Base-by-base conservation (phyloP, 2,113 vertebrate species). In the Danionella cerebrum region DNA sequence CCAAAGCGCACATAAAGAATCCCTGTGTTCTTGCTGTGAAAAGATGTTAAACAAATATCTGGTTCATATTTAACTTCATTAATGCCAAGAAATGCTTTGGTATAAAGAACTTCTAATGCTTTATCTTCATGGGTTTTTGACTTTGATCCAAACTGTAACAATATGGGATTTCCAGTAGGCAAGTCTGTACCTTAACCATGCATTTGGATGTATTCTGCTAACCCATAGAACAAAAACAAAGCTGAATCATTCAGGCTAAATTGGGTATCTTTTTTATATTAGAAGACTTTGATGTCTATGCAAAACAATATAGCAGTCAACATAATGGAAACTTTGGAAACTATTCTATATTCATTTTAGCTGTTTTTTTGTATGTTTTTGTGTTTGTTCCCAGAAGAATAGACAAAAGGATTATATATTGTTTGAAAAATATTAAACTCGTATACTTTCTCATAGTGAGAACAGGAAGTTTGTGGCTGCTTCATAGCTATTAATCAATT, bases 1-100 rank as follows among this genome's bases (percentile, higher is more conserved):
- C 66, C 70, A 47, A 67, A 83, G 79, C 77, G 74, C 79, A 85
- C 86, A 86, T 79, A 81, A 66, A 73, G 72, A 79, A 75, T 7
- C 71, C 54, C 65, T 73, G 58, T 71, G 73, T 72, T 69, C 73
- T 71, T 60, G 45, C 70, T 73, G 73, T 68, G 79, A 75, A 76
- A 78, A 71, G 52, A 19, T 71, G 67, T 80, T 76, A 72, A 75
- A 77, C 58, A 70, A 74, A 74, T 76, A 77, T 69, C 73, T 78
- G 76, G 59, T 58, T 57, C 50, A 59, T 72, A 74, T 75, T 78
- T 58, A 75, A 68, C 67, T 63, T 71, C 65, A 75, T 73, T 70
- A 66, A 39, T 60, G 36, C 24, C 31, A 55, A 31, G 41, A 50
- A 66, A 65, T 70, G 58, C 29, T 38, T 60, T 10, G 7, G 58